A percentile compares a stretch with the other conserved stretches of the same genome.
These are phyloP conservation scores for Gymnosoma rotundatum DNA, from an alignment of 2,888 invertebrate species.

Conservation along the genomic window DNA sequence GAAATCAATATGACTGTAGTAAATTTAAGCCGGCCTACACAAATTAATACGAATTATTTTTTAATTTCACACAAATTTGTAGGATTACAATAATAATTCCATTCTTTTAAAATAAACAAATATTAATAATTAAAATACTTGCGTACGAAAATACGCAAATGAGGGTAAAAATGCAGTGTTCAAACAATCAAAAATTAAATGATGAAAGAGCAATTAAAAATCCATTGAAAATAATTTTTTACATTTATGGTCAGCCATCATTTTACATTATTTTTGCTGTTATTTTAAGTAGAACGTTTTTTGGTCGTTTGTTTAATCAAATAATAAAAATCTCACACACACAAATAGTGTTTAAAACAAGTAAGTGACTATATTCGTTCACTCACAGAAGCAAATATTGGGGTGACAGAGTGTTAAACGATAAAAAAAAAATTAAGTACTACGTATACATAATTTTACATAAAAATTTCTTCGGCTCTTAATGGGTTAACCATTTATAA, in stretches of 20 bases:
- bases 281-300: background rate
- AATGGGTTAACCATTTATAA: too few relatives aligned
- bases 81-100: too few relatives aligned
- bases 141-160: background rate
- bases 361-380: too few relatives aligned
- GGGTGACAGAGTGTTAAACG: too few relatives aligned
- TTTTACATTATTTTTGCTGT: background rate
- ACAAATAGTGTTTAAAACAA: background rate
- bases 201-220: slow-evolving; percentile 63
- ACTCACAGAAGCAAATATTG: too few relatives aligned
- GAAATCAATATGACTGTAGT: too few relatives aligned
- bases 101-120: background rate
- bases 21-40: too few relatives aligned
- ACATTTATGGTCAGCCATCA: background rate
- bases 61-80: too few relatives aligned
- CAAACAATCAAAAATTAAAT: slow-evolving; percentile 60
- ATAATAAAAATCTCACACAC: slow-evolving; percentile 28
- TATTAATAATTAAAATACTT: background rate
- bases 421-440: too few relatives aligned
- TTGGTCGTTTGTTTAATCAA: background rate
- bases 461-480: too few relatives aligned
- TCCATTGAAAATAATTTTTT: slow-evolving; percentile 48
- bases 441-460: too few relatives aligned
- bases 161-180: slow-evolving; percentile 30
- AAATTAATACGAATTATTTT: too few relatives aligned